A percentile compares a stretch with the other conserved stretches of the same genome.
Conservation (phyloP, 2,113 vertebrate genomes). For the Megalops atlanticus region DNA sequence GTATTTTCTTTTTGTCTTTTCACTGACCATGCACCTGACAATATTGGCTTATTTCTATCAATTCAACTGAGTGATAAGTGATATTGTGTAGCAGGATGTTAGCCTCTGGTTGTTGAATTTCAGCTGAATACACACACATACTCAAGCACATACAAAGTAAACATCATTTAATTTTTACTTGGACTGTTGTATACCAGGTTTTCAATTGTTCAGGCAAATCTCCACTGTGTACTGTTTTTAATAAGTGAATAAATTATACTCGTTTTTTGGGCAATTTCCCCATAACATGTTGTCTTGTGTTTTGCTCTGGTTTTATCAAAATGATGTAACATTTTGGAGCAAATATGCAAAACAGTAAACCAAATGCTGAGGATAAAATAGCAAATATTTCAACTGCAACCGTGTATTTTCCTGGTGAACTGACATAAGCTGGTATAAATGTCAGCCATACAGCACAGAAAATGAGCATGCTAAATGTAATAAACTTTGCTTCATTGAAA, state of each 20-base stretch:
- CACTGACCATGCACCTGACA: too few species aligned
- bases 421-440: constrained; percentile 59
- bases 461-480: constrained; percentile 58
- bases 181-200: not conserved
- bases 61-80: too few species aligned
- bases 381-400: constrained; percentile 62
- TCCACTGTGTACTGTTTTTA: too few species aligned
- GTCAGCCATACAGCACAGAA: constrained; percentile 59
- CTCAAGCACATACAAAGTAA: not conserved
- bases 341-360: constrained; percentile 55
- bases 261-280: constrained; percentile 34
- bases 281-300: constrained; percentile 56
- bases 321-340: constrained; percentile 58
- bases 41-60: too few species aligned
- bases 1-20: too few species aligned
- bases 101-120: too few species aligned
- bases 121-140: not conserved
- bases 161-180: not conserved
- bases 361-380: constrained; percentile 53
- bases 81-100: too few species aligned
- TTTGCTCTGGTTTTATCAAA: constrained; percentile 55
- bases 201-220: not conserved
- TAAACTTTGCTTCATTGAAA: constrained; percentile 60
- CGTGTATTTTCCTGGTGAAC: constrained; percentile 56
- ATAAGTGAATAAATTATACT: constrained; percentile 13